phyloP scores from a whole-genome alignment of 2,113 vertebrate species.

The Hippoglossus stenolepis region DNA sequence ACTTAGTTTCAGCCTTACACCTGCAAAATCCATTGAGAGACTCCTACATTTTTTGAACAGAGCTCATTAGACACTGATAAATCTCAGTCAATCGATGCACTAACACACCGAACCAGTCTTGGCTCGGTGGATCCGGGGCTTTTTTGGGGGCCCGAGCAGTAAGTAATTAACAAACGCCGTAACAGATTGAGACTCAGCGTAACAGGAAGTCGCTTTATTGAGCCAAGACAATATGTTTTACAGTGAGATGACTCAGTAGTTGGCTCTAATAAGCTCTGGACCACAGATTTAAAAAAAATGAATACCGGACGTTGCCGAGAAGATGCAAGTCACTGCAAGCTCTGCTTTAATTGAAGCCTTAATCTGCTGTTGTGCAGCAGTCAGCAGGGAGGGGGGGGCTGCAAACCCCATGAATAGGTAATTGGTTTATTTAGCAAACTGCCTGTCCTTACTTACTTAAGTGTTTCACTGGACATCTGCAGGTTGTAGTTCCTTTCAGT shows the following conservation, averaged over 20 bases:
- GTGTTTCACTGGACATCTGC: constrained; percentile 99
- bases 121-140: background rate
- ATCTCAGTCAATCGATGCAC: constrained; percentile 22
- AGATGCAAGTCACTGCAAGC: constrained; percentile 58
- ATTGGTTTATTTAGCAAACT: constrained; percentile 34
- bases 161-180: constrained; percentile 5
- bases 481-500: constrained; percentile 98
- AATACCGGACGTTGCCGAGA: constrained; percentile 21
- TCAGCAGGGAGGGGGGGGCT: constrained; percentile 12
- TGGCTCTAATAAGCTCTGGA: constrained; percentile 1
- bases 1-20: background rate
- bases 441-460: constrained; percentile 91
- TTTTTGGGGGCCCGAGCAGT: background rate
- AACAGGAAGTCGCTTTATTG: background rate
- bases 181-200: background rate
- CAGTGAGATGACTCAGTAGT: constrained; percentile 50
- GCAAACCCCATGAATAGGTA: constrained; percentile 31
- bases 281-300: background rate
- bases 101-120: background rate
- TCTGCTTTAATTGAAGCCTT: constrained; percentile 54
- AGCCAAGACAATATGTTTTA: constrained; percentile 41
- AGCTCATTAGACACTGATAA: constrained; percentile 31
- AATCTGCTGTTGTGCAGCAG: constrained; percentile 45
- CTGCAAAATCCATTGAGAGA: constrained; percentile 10
- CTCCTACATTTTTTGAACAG: constrained; percentile 11